A percentile compares a stretch with the other conserved stretches of the same genome.
Conservation (phyloP, 92 coral and sea anemone species). For the Plumapathes pennacea region DNA sequence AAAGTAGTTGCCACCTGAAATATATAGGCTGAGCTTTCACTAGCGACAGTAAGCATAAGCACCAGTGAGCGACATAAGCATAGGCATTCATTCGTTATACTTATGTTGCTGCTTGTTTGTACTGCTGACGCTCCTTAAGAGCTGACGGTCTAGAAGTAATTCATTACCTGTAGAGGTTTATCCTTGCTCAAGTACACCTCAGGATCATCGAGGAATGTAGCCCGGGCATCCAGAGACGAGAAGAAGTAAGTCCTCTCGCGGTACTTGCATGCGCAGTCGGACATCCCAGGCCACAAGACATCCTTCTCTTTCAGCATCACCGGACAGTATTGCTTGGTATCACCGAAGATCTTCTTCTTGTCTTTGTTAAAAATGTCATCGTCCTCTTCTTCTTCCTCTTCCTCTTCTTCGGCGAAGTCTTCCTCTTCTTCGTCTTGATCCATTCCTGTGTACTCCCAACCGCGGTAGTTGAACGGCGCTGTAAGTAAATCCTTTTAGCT, state of each 20-base stretch:
- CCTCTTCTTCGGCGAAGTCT: constrained; percentile 88
- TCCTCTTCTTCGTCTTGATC: constrained; percentile 99
- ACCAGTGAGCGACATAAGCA: too few species aligned
- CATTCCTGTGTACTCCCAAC: constrained; percentile 99
- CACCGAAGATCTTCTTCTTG: constrained; percentile 84
- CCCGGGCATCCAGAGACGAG: constrained; percentile 73
- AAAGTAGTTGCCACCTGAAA: too few species aligned
- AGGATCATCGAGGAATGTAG: constrained; percentile 74
- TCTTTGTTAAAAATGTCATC: constrained; percentile 83
- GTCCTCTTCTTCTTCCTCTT: constrained; percentile 93
- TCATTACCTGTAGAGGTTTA: constrained; percentile 77
- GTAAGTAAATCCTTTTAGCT: too few species aligned
- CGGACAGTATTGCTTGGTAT: constrained; percentile 90
- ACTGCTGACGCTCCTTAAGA: too few species aligned
- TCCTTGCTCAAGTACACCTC: constrained; percentile 63
- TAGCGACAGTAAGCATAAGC: too few species aligned
- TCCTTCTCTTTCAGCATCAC: constrained; percentile 87
- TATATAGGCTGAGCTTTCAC: too few species aligned
- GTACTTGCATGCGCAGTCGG: constrained; percentile 89
- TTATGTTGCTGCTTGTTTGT: too few species aligned
- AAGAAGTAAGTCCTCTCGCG: constrained; percentile 91
- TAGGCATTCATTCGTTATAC: too few species aligned
- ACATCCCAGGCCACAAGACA: constrained; percentile 84
- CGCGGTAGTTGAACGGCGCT: constrained; percentile 87
- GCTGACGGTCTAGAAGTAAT: too few species aligned